Percentiles rank a stretch among this genome's conserved stretches.
Evolutionary conservation across 2,113 vertebrate species (phyloP).

Genomic region (Antigone vipio): DNA sequence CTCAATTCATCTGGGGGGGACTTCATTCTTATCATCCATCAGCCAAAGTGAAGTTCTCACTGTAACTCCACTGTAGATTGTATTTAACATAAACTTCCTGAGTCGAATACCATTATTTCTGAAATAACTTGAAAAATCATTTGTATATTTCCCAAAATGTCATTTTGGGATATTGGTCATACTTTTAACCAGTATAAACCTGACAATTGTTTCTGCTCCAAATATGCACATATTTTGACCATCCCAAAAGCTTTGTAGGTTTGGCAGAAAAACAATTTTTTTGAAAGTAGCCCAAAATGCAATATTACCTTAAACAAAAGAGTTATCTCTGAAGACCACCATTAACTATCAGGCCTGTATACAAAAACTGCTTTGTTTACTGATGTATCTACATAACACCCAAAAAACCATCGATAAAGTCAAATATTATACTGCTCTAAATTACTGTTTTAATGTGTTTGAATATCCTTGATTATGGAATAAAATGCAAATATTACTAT

Average conservation of each 20-base stretch:
- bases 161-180: constrained; percentile 12
- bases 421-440: not conserved
- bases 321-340: not conserved
- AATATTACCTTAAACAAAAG: not conserved
- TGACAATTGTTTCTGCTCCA: not conserved
- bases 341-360: not conserved
- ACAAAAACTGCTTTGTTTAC: not conserved
- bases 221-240: not conserved
- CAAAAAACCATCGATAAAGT: not conserved
- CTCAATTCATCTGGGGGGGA: constrained; percentile 36
- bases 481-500: not conserved
- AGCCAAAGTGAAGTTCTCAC: constrained; percentile 61
- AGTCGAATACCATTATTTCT: constrained; percentile 71
- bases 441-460: not conserved
- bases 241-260: not conserved
- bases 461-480: not conserved
- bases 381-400: not conserved
- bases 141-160: constrained; percentile 62
- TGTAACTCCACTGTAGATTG: constrained; percentile 59
- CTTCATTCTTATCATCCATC: constrained; percentile 68
- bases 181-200: constrained; percentile 4
- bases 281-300: not conserved
- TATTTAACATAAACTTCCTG: constrained; percentile 73
- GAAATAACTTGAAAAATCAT: constrained; percentile 67
- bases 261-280: not conserved